Base-by-base conservation (phyloP, 2,113 vertebrate genomes). In the Leptosomus discolor region DNA sequence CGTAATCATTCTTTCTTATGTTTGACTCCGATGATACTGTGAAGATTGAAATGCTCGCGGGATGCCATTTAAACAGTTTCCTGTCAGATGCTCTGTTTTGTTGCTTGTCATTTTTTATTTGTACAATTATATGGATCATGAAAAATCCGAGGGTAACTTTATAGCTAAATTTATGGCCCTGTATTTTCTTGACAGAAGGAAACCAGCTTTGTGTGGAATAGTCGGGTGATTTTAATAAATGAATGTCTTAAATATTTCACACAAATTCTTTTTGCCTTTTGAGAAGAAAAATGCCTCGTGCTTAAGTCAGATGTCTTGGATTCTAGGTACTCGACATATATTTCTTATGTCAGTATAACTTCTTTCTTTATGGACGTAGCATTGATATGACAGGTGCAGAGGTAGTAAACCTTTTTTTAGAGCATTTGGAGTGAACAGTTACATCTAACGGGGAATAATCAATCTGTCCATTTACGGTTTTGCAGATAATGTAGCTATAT, bases 21-120 rank as follows among this genome's bases (percentile, higher is more conserved):
- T 78, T 91, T 87, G 92, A 90, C 85, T 92, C 68, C 8, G 16
- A 30, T 82, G 80, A 26, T 82, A 41, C 84, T 85, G 69, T 74
- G 71, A 87, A 91, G 94, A 87, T 87, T 82, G 89, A 95, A 95
- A 78, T 85, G 91, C 86, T 95, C 73, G 0, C 83, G 92, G 92
- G 95, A 94, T 73, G 73, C 92, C 86, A 61, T 76, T 95, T 78
- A 41, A 87, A 41, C 50, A 54, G 53, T 76, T 88, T 79, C 65
- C 86, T 85, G 80, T 96, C 96, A 97, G 91, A 75, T 78, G 69
- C 53, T 92, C 57, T 82, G 73, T 85, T 93, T 85, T 87, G 91
- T 89, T 92, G 74, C 96, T 89, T 95, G 88, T 94, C 95, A 39
- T 95, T 94, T 97, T 97, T 97, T 94, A 95, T 95, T 92, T 95